Conservation (phyloP, 2,888 invertebrate species). For the Sepioteuthis lessoniana region DNA sequence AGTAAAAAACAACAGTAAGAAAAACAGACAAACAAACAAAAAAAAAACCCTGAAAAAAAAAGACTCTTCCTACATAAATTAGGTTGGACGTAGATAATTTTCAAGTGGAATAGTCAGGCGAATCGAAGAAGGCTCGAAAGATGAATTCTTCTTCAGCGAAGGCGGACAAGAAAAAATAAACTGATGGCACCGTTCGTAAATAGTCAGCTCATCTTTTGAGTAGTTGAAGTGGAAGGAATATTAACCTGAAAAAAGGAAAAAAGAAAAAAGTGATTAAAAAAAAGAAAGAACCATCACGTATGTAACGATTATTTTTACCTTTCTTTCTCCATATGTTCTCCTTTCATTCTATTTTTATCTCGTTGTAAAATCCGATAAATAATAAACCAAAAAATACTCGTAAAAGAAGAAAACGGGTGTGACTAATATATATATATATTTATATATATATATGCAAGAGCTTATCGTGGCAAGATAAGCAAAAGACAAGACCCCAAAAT, state of each 20-base stretch:
- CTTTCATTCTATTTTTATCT: too few species aligned
- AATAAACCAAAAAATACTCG: neutral
- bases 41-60: neutral
- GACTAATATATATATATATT: too few species aligned
- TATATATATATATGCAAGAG: too few species aligned
- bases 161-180: neutral
- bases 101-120: neutral
- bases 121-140: neutral
- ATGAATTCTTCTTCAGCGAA: neutral
- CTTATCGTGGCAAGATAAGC: neutral
- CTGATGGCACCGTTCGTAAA: neutral
- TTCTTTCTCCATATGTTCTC: too few species aligned
- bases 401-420: neutral
- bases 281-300: too few species aligned
- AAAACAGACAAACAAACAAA: neutral
- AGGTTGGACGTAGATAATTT: neutral
- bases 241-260: neutral
- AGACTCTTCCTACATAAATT: neutral
- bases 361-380: neutral
- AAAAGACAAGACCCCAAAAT: neutral
- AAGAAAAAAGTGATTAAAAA: neutral
- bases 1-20: too few species aligned
- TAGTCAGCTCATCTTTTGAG: neutral
- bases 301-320: too few species aligned
- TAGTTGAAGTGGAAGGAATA: neutral